Percentiles rank a stretch among this genome's conserved stretches.
Evolutionary conservation across 2,113 vertebrate species (phyloP).

Genomic region (Apodemus speciosus): DNA sequence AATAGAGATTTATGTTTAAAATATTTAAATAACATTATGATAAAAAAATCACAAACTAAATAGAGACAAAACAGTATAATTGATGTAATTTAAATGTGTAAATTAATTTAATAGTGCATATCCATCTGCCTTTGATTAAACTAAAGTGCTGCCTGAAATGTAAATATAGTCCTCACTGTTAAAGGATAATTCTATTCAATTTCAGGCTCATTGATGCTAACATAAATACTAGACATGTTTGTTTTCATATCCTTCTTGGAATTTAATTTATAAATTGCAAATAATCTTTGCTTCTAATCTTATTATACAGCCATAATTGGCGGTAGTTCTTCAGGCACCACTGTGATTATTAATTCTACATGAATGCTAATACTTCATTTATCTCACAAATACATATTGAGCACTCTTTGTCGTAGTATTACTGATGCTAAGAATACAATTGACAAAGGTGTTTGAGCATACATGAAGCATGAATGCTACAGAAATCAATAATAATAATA

Average conservation of each 20-base stretch:
- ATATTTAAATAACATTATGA: neutral
- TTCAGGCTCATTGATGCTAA: neutral
- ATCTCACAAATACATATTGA: neutral
- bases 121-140: neutral
- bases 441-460: neutral
- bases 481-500: neutral
- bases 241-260: neutral
- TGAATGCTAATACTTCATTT: neutral
- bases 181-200: neutral
- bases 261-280: neutral
- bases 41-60: neutral
- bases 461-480: neutral
- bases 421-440: neutral
- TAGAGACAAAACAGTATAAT: neutral
- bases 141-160: neutral
- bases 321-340: neutral
- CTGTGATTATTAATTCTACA: neutral
- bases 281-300: neutral
- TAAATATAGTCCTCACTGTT: neutral
- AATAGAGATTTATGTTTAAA: neutral
- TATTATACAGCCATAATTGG: neutral
- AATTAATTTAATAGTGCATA: neutral
- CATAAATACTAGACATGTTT: neutral
- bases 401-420: neutral
- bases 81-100: neutral